These are phyloP conservation scores for Leuciscus idus DNA, from an alignment of 2,113 vertebrate genomes.

Conservation along the genomic window DNA sequence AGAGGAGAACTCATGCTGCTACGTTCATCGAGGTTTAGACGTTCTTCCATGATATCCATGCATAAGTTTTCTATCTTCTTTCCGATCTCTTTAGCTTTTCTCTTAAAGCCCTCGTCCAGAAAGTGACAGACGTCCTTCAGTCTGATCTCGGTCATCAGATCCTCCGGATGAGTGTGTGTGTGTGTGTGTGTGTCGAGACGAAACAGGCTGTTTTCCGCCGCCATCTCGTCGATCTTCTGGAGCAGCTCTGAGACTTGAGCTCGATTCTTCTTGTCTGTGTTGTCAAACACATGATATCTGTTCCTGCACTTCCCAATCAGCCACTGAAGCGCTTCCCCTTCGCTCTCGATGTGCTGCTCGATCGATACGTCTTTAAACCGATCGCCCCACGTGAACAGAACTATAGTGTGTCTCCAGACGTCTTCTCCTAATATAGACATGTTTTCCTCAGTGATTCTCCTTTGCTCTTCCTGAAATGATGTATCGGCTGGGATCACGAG, in stretches of 20 bases:
- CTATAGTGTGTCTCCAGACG: constrained; percentile 36
- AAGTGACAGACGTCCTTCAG: background rate
- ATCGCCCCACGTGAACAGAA: constrained; percentile 38
- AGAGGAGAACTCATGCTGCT: background rate
- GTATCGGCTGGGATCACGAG: constrained; percentile 29
- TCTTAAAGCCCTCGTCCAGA: background rate
- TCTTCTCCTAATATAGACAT: constrained; percentile 23
- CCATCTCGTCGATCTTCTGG: constrained; percentile 39
- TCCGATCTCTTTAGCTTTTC: background rate
- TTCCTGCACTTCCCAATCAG: constrained; percentile 40
- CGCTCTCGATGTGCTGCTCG: constrained; percentile 32
- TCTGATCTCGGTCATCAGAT: background rate
- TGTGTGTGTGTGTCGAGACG: background rate
- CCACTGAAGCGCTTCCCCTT: constrained; percentile 18
- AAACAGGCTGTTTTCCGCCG: constrained; percentile 19
- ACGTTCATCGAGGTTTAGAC: background rate
- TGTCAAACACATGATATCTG: constrained; percentile 42
- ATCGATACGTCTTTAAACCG: background rate
- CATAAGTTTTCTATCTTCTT: background rate
- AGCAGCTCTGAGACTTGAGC: constrained; percentile 21
- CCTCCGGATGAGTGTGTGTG: background rate
- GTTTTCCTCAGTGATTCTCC: constrained; percentile 6
- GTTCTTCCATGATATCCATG: background rate
- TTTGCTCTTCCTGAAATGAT: constrained; percentile 34
- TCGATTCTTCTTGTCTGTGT: background rate